Conservation (phyloP, 2,113 vertebrate species). For the Otocyon megalotis region DNA sequence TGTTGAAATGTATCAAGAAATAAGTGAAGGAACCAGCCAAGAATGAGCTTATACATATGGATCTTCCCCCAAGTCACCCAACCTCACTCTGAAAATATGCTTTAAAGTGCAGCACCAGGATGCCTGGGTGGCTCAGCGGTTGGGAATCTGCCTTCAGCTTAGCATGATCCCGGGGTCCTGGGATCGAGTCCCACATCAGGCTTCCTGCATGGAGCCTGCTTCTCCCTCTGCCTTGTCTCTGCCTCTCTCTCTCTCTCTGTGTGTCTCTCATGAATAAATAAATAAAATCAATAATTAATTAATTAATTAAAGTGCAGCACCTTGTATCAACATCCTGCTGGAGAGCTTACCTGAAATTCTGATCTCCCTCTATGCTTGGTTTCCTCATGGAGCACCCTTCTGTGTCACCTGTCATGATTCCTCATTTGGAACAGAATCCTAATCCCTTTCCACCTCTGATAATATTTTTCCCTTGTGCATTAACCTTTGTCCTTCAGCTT, state of each 20-base stretch:
- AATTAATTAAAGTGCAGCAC: background rate
- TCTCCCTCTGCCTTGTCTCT: too few relatives aligned
- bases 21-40: background rate
- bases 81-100: background rate
- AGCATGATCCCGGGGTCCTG: too few relatives aligned
- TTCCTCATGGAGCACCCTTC: background rate
- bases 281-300: too few relatives aligned
- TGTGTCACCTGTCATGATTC: background rate
- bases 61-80: conserved; percentile 7
- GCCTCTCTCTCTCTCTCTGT: too few relatives aligned
- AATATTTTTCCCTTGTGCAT: background rate
- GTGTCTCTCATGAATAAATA: too few relatives aligned
- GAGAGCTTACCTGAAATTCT: background rate
- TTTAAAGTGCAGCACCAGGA: background rate
- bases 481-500: conserved; percentile 34
- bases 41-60: background rate
- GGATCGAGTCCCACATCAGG: too few relatives aligned
- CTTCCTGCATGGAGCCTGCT: too few relatives aligned
- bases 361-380: background rate
- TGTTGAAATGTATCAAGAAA: conserved; percentile 11
- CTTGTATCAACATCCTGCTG: background rate
- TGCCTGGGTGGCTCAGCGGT: too few relatives aligned
- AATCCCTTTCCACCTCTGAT: background rate
- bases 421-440: background rate
- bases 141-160: too few relatives aligned